A percentile compares a stretch with the other conserved stretches of the same genome.
phyloP scores from a whole-genome alignment of 2,888 invertebrate species.

The Abscondita cerata region DNA sequence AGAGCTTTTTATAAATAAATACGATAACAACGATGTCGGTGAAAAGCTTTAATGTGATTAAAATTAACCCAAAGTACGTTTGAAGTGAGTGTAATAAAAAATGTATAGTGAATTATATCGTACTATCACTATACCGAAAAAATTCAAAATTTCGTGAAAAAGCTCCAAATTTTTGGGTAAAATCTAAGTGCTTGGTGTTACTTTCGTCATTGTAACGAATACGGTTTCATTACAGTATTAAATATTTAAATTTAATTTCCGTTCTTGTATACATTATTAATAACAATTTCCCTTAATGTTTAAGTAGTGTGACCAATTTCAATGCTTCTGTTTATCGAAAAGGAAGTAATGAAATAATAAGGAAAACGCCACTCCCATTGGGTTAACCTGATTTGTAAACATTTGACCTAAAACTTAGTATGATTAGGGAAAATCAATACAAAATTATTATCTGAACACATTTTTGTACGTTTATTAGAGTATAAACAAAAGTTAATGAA shows the following conservation, averaged over 20 bases:
- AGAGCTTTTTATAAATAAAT: constrained; percentile 25
- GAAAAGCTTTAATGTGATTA: neutral
- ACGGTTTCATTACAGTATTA: too few species aligned
- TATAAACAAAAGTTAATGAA: too few species aligned
- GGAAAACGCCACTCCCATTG: constrained; percentile 10
- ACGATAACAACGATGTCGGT: constrained; percentile 8
- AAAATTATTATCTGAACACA: neutral
- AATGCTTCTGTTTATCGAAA: too few species aligned
- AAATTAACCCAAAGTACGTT: neutral
- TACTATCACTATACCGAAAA: too few species aligned
- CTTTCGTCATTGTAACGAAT: too few species aligned
- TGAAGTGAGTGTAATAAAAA: neutral
- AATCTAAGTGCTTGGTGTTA: too few species aligned
- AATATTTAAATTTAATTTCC: too few species aligned
- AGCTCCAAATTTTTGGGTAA: too few species aligned
- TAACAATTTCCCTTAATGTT: too few species aligned
- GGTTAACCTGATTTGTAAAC: constrained; percentile 20
- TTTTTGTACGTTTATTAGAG: neutral
- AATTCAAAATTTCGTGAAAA: too few species aligned
- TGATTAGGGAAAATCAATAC: constrained; percentile 22
- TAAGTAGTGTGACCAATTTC: too few species aligned
- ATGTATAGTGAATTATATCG: neutral
- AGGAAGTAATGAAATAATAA: neutral
- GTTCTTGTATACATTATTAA: too few species aligned
- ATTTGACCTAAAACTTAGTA: constrained; percentile 19